Conservation (phyloP, 2,113 vertebrate genomes). For the Hippocampus abdominalis region DNA sequence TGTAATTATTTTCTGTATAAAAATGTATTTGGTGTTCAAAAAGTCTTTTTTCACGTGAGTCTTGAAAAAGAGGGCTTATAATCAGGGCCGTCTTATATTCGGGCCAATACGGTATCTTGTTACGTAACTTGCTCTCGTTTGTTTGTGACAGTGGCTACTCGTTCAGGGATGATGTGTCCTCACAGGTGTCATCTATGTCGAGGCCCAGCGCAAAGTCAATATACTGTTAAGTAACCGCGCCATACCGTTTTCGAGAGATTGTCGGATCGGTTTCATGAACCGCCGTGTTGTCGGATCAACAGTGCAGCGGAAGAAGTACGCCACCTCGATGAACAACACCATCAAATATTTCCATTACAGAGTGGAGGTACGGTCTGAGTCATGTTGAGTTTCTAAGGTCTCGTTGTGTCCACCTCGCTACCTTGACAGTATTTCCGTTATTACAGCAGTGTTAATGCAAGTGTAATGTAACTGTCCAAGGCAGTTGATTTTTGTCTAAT, state of each 20-base stretch:
- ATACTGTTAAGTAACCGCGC: conserved; percentile 76
- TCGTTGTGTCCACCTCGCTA: background rate
- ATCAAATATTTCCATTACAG: conserved; percentile 71
- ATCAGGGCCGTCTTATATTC: no score
- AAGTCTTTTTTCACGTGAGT: no score
- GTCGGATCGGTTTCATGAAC: background rate
- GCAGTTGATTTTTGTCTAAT: background rate
- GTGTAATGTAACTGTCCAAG: background rate
- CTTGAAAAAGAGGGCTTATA: no score
- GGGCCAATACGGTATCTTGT: no score
- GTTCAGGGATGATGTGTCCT: conserved; percentile 47
- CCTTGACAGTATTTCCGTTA: background rate
- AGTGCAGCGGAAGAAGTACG: conserved; percentile 85
- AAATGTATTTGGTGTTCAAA: no score
- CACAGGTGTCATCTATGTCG: conserved; percentile 45
- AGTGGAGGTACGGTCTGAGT: conserved; percentile 77
- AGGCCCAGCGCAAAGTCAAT: conserved; percentile 80
- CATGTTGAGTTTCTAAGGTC: background rate
- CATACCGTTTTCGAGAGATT: background rate
- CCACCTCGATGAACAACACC: conserved; percentile 62
- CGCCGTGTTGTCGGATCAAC: conserved; percentile 10
- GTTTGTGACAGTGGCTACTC: conserved; percentile 44
- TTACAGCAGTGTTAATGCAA: background rate
- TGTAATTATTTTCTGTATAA: no score
- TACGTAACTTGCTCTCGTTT: background rate